Base-by-base conservation (phyloP, 2,888 invertebrate species). In the Linnaemya tessellans region DNA sequence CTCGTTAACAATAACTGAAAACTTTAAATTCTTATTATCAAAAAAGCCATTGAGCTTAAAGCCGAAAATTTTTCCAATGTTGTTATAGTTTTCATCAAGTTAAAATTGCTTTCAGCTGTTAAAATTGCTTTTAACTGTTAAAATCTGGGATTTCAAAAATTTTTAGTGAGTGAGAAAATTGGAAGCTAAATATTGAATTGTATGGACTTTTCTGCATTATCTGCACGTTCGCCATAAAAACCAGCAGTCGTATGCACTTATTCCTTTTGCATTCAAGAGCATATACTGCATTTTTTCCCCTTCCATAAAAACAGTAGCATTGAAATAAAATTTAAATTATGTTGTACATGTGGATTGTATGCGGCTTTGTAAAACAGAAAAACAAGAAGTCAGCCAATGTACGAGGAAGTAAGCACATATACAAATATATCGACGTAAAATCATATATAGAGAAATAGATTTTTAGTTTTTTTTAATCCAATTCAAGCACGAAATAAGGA, bases 201-300 rank as follows among this genome's bases (percentile, higher is more conserved):
- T 20, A 30, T 65, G 35, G 25, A 65, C 41, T 68, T 68, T 60
- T 81, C 60, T 62, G 77, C 54, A 82, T 70, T 77, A 71, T 71
- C 51, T 82, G 77, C 82, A 82, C 82, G 82, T 78, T 71, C 77
- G 60, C 41, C 51, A 65, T 58, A 82, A 70, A 80, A 82, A 77
- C 51, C 51, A 65, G 56, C 62, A 30, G 18, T 20, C 56, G 10
- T 18, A 38, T 60, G 11, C 38, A 7, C 1, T 11, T 49, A 58
- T 77, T n/a, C 7, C 43, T 58, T 58, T 65, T 77, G 54, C 49
- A 56, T 71, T 35, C 64, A 51, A 30, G 18, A 38, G 43, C 56
- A 68, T 64, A 8, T 82, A 38, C 46, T 70, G 65, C 70, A 9
- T 43, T n/a, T 30, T 41, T 3, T 41, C n/a, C 1, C 13, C 5